Conservation (phyloP, 2,113 vertebrate species). For the Shinisaurus crocodilurus region DNA sequence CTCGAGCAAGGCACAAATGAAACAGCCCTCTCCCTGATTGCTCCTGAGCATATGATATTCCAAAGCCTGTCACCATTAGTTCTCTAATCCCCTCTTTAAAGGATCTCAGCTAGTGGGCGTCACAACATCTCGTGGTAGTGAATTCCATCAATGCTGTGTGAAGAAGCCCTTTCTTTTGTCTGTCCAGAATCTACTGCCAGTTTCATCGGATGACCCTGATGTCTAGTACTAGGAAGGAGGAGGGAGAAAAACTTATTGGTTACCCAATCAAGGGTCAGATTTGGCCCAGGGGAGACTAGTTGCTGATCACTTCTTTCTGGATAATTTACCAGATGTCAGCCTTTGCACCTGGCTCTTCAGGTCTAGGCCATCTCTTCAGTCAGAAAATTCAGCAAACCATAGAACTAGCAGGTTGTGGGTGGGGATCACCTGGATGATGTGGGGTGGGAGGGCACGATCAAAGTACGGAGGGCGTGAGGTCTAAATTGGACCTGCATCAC, state of each 20-base stretch:
- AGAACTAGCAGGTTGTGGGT: neutral
- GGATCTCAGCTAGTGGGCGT: neutral
- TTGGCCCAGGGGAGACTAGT: neutral
- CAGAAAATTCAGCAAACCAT: neutral
- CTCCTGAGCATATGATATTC: neutral
- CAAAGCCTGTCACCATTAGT: neutral
- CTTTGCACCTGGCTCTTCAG: neutral
- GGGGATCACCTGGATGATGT: neutral
- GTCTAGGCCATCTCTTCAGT: too few species aligned
- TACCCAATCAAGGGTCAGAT: neutral
- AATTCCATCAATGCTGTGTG: neutral
- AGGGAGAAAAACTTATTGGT: neutral
- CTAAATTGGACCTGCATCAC: neutral
- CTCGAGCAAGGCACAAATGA: too few species aligned
- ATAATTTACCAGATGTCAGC: neutral
- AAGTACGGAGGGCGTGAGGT: neutral
- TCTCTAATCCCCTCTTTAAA: neutral
- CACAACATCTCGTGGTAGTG: neutral
- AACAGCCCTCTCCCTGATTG: too few species aligned
- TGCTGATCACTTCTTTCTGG: neutral
- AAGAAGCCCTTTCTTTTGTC: neutral
- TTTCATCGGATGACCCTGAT: neutral
- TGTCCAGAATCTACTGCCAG: neutral
- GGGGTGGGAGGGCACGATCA: neutral
- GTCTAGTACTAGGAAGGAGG: neutral